Conservation (phyloP, 2,797 vertebrate genomes). For the Eptatretus atami region DNA sequence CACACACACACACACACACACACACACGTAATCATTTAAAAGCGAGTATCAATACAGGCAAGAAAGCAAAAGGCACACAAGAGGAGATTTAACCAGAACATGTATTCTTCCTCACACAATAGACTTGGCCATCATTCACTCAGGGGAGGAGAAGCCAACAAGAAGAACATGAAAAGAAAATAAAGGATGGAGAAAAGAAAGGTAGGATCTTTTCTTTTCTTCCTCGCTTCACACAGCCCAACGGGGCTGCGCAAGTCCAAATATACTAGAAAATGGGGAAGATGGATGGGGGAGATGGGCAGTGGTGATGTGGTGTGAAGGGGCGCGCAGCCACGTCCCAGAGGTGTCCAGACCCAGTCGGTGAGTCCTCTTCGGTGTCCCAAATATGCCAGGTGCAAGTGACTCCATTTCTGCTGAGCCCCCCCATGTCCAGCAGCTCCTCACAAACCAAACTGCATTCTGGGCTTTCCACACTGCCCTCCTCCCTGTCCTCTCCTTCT, state of each 20-base stretch:
- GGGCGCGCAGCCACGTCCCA: background rate
- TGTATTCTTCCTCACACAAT: no score
- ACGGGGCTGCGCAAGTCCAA: background rate
- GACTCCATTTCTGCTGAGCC: no score
- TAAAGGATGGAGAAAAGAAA: no score
- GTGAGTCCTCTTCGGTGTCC: background rate
- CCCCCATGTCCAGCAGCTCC: no score
- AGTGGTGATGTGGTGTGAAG: background rate
- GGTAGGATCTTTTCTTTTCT: background rate
- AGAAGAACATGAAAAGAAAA: no score
- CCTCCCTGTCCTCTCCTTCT: background rate
- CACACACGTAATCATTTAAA: constrained; percentile 1
- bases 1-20: background rate
- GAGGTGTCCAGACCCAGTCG: background rate
- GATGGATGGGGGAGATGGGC: background rate
- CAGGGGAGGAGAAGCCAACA: no score
- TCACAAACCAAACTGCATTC: no score
- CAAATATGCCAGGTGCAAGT: no score
- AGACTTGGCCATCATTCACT: no score
- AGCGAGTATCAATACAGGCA: background rate
- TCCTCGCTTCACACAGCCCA: background rate
- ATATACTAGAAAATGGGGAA: background rate
- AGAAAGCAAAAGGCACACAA: no score
- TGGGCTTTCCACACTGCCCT: background rate
- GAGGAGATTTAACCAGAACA: no score